phyloP scores from a whole-genome alignment of 2,113 vertebrate species.

The Strix uralensis region DNA sequence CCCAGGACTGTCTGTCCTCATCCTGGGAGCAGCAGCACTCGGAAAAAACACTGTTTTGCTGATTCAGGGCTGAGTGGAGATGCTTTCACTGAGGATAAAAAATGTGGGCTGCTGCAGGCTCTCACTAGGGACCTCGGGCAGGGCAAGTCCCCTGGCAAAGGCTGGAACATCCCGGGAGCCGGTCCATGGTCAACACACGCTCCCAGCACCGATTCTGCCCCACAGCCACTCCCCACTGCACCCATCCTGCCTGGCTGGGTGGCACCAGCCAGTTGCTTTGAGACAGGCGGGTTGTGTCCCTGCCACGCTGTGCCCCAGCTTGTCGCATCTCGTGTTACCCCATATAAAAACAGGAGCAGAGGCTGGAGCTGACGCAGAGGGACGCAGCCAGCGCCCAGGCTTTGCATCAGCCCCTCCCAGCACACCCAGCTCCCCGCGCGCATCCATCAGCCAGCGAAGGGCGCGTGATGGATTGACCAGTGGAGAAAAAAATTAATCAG shows the following conservation, averaged over 20 bases:
- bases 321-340: not conserved
- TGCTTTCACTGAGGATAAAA: not conserved
- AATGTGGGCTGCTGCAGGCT: not conserved
- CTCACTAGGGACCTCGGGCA: not conserved
- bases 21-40: not conserved
- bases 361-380: not conserved
- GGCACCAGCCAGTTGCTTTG: not conserved
- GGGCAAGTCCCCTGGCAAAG: not conserved
- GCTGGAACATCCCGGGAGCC: not conserved
- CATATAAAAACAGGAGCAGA: not conserved
- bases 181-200: rapidly evolving
- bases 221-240: rapidly evolving
- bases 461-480: not conserved
- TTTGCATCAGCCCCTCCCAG: not conserved
- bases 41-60: not conserved
- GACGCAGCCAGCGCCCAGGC: rapidly evolving
- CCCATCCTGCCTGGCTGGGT: not conserved
- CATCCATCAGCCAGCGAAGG: rapidly evolving
- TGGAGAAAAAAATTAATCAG: not conserved
- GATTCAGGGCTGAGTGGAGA: not conserved
- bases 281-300: not conserved
- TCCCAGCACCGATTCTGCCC: not conserved
- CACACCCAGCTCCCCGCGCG: rapidly evolving
- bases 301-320: rapidly evolving
- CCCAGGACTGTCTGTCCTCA: not conserved